Base-by-base conservation (phyloP, 2,888 invertebrate genomes). In the Heteromurus nitidus region DNA sequence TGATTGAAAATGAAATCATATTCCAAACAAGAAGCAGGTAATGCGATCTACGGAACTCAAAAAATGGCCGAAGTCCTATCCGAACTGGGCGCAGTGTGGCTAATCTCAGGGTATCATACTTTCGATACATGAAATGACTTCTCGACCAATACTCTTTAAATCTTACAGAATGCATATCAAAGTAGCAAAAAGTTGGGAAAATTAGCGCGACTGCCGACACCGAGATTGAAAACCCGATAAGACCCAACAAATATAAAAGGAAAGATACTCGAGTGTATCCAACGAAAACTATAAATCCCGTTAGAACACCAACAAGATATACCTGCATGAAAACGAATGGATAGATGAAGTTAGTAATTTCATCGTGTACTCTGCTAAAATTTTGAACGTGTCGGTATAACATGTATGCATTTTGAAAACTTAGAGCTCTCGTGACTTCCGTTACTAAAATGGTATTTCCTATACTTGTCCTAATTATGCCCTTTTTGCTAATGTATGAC, bases 1-100 rank as follows among this genome's bases (percentile, higher is more conserved):
- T 53, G 3, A 53, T 53, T n/a, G 53, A 53, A 24, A 53, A 53
- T 9, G 53, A 53, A 53, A 53, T 53, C 53, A 53, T 53, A 53
- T 53, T 53, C 53, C 53, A 53, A 20, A 53, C 53, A 9, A 53
- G 20, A 3, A 53, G 20, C 53, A 53, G 3, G 53, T 53, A 53
- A 2, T 22, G 53, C 2, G 2, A 20, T 11, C 53, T 53, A 13
- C 9, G 1, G 20, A 53, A 53, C n/a, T 53, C 53, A 53, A 53
- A 53, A 24, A 53, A 53, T n/a, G 53, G 53, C 18, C 22, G n/a
- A 9, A 53, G n/a, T 11, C 53, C 53, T 3, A 53, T 53, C 20
- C 53, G 1, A 1, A 53, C 53, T 3, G 3, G 53, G n/a, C 2
- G 20, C 9, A 53, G 22, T 2, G 53, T 20, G 22, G 18, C 18